Evolutionary conservation across 2,113 vertebrate species (phyloP), one percentile per base, ranked within the genome.

Genomic region (Hemibagrus wyckioides): DNA sequence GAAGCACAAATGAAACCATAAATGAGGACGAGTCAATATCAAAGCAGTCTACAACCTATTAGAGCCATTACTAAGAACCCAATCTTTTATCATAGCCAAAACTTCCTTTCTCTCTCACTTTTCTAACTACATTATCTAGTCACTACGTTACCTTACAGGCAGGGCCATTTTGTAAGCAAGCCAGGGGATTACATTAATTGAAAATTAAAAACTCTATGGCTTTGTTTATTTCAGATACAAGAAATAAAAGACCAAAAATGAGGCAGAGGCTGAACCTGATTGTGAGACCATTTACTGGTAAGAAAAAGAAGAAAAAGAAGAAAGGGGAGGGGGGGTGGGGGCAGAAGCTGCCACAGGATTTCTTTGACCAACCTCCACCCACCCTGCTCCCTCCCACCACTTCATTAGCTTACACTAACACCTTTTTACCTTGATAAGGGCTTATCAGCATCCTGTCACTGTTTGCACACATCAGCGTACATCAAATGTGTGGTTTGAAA

Each of bases 141-240:
- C 76, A 71, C 87, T 88, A 90, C 28, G 23, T 65, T 50, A 86
- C 50, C 76, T 82, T 88, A 21, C 63, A 79, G 52, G 65, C 79
- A 83, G 73, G 63, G 71, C 86, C 63, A 87, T 61, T 87, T 67
- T 48, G 57, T 36, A 77, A 52, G 36, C n/a, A 33, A 87, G 25
- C 28, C n/a, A 52, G 17, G 25, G 57, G 44, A 65, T 77, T 77
- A 76, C 30, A 85, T 63, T 6, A 65, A 36, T 28, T 85, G 77
- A 48, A 73, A 86, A 65, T 30, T 30, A 41, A 81, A 86, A 90
- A 61, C 41, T 84, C 21, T 77, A 88, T 86, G 89, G 87, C 85
- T 90, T 90, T 84, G 69, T 88, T 88, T 48, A 71, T 75, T 83
- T 61, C 61, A 56, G 39, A 76, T 36, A 88, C 33, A 76, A 21